A percentile compares a stretch with the other conserved stretches of the same genome.
phyloP scores from a whole-genome alignment of 2,888 invertebrate genomes.

The Callinectes sapidus region DNA sequence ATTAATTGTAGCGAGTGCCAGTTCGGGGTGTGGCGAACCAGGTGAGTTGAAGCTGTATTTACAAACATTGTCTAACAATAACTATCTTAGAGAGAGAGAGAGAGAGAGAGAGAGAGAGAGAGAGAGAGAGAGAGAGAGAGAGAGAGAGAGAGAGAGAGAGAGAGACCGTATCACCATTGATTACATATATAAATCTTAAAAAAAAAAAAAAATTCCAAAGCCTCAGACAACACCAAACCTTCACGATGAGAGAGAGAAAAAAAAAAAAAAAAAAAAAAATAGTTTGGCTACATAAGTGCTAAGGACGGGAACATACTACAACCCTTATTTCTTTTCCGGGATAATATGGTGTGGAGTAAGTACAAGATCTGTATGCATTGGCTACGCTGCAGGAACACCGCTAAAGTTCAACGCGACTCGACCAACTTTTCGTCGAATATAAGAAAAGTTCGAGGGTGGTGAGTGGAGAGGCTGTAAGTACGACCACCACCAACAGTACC shows the following conservation, averaged over 20 bases:
- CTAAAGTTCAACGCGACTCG: not conserved
- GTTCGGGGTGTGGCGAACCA: too few relatives aligned
- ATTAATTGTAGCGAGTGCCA: too few relatives aligned
- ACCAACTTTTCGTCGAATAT: not conserved
- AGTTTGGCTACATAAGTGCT: not conserved
- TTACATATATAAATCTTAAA: not conserved
- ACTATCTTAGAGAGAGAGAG: not conserved
- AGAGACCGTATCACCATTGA: not conserved
- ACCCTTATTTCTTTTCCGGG: not conserved
- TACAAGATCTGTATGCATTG: constrained; percentile 31
- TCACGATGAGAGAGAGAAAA: too few relatives aligned
- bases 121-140: constrained; percentile 25
- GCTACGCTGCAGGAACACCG: constrained; percentile 27
- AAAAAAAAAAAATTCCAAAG: not conserved
- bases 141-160: constrained; percentile 10
- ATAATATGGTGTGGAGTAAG: not conserved
- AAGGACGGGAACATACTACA: not conserved
- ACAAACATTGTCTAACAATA: too few relatives aligned
- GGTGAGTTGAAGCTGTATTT: too few relatives aligned
- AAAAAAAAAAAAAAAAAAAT: not conserved
- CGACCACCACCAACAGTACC: not conserved
- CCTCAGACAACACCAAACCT: not conserved
- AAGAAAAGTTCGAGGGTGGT: not conserved
- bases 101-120: not conserved
- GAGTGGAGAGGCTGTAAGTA: not conserved